Evolutionary conservation across 2,888 invertebrate genomes (phyloP).

Genomic region (Apodemia hepburni): DNA sequence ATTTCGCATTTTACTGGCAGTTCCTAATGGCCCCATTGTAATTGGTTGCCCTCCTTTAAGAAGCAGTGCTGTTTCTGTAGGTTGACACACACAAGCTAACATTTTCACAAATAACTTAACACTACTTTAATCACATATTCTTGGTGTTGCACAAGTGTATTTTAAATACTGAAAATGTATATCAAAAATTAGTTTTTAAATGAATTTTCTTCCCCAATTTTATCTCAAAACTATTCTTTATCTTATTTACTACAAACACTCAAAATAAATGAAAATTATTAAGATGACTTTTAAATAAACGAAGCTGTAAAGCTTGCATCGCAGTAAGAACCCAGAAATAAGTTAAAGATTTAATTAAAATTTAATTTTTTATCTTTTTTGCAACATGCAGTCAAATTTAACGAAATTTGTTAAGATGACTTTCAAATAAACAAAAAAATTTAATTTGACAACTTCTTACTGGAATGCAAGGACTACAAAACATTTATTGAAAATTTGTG

Average conservation of each 20-base stretch:
- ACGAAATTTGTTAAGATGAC: too few relatives aligned
- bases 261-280: too few relatives aligned
- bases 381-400: too few relatives aligned
- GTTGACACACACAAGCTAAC: conserved; percentile 85
- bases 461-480: too few relatives aligned
- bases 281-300: too few relatives aligned
- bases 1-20: conserved; percentile 62
- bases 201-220: not conserved
- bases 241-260: not conserved
- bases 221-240: not conserved
- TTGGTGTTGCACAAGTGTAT: conserved; percentile 38
- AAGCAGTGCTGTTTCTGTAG: conserved; percentile 77
- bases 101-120: conserved; percentile 65
- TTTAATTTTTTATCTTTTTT: too few relatives aligned
- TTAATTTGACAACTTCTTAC: too few relatives aligned
- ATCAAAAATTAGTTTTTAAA: conserved; percentile 22
- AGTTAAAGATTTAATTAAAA: too few relatives aligned
- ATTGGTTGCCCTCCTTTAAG: conserved; percentile 76
- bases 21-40: conserved; percentile 76
- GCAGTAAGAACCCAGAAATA: too few relatives aligned
- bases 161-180: conserved; percentile 29
- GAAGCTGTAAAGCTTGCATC: too few relatives aligned
- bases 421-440: too few relatives aligned
- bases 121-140: conserved; percentile 57
- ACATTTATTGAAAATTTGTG: too few relatives aligned